Evolutionary conservation across 2,797 vertebrate genomes (phyloP).

Genomic region (Numenius phaeopus): DNA sequence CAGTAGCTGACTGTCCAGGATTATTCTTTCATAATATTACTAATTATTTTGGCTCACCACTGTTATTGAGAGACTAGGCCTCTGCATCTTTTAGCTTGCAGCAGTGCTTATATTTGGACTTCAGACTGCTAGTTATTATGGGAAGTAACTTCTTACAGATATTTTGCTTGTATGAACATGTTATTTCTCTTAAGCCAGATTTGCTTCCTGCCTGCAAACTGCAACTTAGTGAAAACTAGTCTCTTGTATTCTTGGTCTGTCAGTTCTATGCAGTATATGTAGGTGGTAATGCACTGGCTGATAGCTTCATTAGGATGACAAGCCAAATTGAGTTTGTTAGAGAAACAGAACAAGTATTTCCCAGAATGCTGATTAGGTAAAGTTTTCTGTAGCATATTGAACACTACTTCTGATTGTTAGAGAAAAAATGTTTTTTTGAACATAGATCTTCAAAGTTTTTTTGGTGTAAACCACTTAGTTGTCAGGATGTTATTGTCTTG

Average conservation of each 20-base stretch:
- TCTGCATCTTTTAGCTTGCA: not conserved
- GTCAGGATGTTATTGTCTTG: not conserved
- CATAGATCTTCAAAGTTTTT: not conserved
- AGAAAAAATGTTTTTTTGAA: not conserved
- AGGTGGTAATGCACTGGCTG: not conserved
- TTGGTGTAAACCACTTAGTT: not conserved
- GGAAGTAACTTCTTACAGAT: not conserved
- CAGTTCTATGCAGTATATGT: not conserved
- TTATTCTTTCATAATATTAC: not conserved
- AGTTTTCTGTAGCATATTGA: not conserved
- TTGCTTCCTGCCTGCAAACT: accelerated
- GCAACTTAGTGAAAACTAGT: not conserved
- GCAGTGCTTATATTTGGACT: not conserved
- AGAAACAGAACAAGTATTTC: not conserved
- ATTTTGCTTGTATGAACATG: not conserved
- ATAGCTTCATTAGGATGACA: not conserved
- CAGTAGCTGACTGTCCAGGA: not conserved
- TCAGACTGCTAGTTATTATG: not conserved
- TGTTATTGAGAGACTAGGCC: not conserved
- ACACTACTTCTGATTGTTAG: not conserved
- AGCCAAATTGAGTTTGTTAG: not conserved
- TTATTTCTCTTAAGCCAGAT: not conserved
- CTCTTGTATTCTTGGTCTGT: not conserved
- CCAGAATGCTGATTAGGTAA: not conserved
- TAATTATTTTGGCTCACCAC: not conserved